Percentiles rank a stretch among this genome's conserved stretches.
Conservation (phyloP, 2,888 invertebrate species). For the Hedychridium roseum region DNA sequence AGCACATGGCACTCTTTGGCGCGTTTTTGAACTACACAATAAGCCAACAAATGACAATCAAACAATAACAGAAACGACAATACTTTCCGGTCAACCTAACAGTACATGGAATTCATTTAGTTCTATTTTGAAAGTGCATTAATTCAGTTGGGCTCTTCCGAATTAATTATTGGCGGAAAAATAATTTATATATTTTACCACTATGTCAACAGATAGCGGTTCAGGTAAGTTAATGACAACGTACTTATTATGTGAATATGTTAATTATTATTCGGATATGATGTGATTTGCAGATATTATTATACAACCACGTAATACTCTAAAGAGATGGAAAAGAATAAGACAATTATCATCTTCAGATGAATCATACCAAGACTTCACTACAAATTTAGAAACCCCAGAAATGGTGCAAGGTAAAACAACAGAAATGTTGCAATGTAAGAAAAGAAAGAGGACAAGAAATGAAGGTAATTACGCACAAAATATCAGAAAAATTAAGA, state of each 20-base stretch:
- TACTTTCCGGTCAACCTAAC: constrained; percentile 16
- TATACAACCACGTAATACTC: constrained; percentile 22
- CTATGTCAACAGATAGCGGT: constrained; percentile 20
- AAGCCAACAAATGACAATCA: constrained; percentile 11
- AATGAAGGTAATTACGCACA: constrained; percentile 22
- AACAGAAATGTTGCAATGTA: constrained; percentile 14
- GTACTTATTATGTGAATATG: constrained; percentile 19
- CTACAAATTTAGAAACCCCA: constrained; percentile 22
- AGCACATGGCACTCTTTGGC: constrained; percentile 5
- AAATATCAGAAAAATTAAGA: constrained; percentile 26
- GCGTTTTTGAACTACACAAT: constrained; percentile 19
- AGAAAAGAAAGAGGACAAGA: constrained; percentile 20
- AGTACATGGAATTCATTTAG: too few relatives aligned
- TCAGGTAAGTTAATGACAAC: constrained; percentile 14
- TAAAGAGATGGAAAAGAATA: constrained; percentile 21
- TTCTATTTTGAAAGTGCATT: too few relatives aligned
- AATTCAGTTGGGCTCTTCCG: constrained; percentile 20
- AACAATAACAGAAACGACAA: constrained; percentile 13
- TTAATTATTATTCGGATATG: constrained; percentile 16
- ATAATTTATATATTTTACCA: constrained; percentile 21
- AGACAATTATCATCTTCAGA: constrained; percentile 23
- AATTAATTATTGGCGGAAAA: constrained; percentile 19
- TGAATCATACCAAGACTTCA: constrained; percentile 21
- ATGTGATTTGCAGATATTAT: constrained; percentile 22
- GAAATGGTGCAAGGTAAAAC: constrained; percentile 19